These are phyloP conservation scores for Pangasianodon hypophthalmus DNA, from an alignment of 2,113 vertebrate genomes.

Conservation along the genomic window DNA sequence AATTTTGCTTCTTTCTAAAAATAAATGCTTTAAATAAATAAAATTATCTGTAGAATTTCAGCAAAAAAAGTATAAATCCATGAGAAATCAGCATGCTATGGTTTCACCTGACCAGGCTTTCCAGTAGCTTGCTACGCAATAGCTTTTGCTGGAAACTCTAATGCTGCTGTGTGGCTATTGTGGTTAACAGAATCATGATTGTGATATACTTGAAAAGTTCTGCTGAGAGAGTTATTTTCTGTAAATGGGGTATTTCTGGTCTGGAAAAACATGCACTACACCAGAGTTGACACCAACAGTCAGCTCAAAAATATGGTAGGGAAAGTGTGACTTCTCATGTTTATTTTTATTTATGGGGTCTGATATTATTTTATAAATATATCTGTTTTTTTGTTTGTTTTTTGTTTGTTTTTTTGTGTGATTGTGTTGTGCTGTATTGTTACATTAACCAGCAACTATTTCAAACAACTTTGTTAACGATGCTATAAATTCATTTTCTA, in stretches of 20 bases:
- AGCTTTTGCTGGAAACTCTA: conserved; percentile 63
- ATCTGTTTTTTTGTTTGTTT: background rate
- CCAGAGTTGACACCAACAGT: conserved; percentile 8
- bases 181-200: conserved; percentile 47
- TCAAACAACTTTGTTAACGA: background rate
- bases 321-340: background rate
- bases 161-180: conserved; percentile 41
- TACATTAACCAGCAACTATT: background rate
- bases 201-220: conserved; percentile 60
- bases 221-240: conserved; percentile 63
- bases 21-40: background rate
- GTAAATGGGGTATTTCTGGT: conserved; percentile 55
- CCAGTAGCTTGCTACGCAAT: conserved; percentile 46
- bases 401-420: background rate
- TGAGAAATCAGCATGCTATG: background rate
- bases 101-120: conserved; percentile 47
- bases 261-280: conserved; percentile 40
- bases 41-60: background rate
- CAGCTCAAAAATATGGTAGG: background rate
- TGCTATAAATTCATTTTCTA: background rate
- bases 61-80: background rate
- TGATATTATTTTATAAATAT: background rate
- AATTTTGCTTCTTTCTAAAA: background rate
- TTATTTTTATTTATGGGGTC: background rate
- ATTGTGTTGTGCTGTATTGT: background rate